Evolutionary conservation across 2,113 vertebrate genomes (phyloP), one percentile per base, ranked within the genome.

Genomic region (Pangasianodon hypophthalmus): DNA sequence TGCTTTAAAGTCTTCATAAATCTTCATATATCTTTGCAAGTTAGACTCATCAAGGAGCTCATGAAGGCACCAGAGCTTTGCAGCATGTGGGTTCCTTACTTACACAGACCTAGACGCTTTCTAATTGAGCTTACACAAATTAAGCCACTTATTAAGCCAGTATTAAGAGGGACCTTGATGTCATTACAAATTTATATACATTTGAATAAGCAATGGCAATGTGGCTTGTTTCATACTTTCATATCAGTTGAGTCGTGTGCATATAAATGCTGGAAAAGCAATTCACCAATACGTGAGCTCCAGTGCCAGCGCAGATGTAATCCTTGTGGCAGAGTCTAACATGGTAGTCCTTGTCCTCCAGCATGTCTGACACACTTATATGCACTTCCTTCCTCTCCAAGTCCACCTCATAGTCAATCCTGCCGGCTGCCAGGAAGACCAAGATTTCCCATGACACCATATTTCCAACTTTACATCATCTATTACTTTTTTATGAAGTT

Each of bases 251-350:
- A 19, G 52, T 26, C 1, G 18, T 84, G 37, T 2, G 41, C 3
- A 46, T 46, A 46, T 26, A 62, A 84, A 62, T 29, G 5, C 26
- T 32, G 18, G n/a, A 50, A 86, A 6, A 83, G 7, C 87, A 50
- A 73, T 96, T 96, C 83, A 98, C 98, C 96, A 94, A 90, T 75
- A 92, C 92, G 0, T 91, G 79, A 1, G 91, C 91, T 0, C 96
- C 96, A 0, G 44, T 93, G 48, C 96, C 96, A 44, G 92, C 69
- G 75, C 98, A 99, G 85, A 95, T 94, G 93, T 95, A 96, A 92
- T 95, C 91, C 71, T 95, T 97, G 41, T 92, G 94, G 88, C 98
- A 99, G 86, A 99, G 95, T 0, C 98, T 97, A 75, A 98, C 86
- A 0, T 95, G 93, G 92, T 97, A 98, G 92, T 96, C 94, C 48